phyloP scores from a whole-genome alignment of 2,888 invertebrate genomes.

The Yponomeuta malinellus region DNA sequence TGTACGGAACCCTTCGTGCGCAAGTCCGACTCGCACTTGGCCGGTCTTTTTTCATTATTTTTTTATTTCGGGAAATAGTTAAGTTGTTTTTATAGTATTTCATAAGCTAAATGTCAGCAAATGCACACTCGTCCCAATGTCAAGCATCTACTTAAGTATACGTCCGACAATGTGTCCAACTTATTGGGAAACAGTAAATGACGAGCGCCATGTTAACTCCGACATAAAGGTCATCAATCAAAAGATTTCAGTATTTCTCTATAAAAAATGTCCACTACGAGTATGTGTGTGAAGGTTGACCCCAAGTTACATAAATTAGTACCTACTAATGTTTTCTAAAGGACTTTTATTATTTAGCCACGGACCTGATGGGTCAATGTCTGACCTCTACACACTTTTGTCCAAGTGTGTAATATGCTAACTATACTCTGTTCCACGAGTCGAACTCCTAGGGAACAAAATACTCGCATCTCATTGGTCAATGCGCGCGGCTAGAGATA shows the following conservation, averaged over 20 bases:
- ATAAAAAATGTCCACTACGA: background rate
- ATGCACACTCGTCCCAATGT: too few relatives aligned
- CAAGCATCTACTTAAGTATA: background rate
- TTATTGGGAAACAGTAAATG: background rate
- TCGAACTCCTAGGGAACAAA: too few relatives aligned
- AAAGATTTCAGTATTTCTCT: background rate
- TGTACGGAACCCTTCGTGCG: too few relatives aligned
- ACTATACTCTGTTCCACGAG: too few relatives aligned
- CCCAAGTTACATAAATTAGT: background rate
- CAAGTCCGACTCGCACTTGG: too few relatives aligned
- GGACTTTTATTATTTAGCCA: background rate
- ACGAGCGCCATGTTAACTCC: background rate
- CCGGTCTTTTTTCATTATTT: too few relatives aligned
- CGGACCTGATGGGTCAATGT: background rate
- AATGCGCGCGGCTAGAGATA: too few relatives aligned
- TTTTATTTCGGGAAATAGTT: too few relatives aligned
- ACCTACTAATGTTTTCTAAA: background rate
- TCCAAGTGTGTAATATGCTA: background rate
- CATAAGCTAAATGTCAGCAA: too few relatives aligned
- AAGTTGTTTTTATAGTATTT: too few relatives aligned
- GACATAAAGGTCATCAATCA: background rate
- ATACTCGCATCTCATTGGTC: too few relatives aligned
- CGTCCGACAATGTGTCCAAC: background rate
- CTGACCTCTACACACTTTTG: background rate
- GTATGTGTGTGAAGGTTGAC: background rate